phyloP scores from a whole-genome alignment of 2,888 invertebrate genomes.

The Ectemnius lituratus region DNA sequence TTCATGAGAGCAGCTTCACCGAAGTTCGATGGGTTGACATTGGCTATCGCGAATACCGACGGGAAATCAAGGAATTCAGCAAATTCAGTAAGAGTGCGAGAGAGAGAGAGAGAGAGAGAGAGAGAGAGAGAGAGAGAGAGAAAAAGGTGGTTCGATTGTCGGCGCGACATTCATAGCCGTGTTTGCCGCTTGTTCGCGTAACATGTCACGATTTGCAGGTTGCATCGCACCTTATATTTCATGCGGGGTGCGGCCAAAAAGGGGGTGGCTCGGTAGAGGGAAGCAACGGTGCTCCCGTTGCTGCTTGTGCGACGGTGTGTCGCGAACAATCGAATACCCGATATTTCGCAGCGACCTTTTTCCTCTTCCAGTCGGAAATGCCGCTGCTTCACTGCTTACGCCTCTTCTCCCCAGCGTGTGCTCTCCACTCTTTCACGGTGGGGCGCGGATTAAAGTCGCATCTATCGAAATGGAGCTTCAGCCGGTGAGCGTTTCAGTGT shows the following conservation, averaged over 20 bases:
- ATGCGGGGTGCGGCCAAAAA: background rate
- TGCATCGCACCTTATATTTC: background rate
- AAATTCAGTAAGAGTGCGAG: background rate
- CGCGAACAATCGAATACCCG: slow-evolving; percentile 10
- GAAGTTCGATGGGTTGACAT: too few relatives aligned
- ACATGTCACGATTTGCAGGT: background rate
- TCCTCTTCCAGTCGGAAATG: background rate
- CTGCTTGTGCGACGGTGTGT: background rate
- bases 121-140: too few relatives aligned
- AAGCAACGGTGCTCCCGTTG: background rate
- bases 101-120: background rate
- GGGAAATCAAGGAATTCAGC: background rate
- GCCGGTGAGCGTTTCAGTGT: too few relatives aligned
- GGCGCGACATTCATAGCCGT: too few relatives aligned
- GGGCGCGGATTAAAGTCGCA: too few relatives aligned
- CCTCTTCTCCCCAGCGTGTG: slow-evolving; percentile 6
- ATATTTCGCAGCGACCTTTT: slow-evolving; percentile 14
- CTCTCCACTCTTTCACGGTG: background rate
- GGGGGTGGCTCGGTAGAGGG: background rate
- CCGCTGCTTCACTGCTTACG: slow-evolving; percentile 10
- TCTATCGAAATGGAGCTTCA: too few relatives aligned
- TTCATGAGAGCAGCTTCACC: too few relatives aligned
- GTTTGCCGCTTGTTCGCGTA: background rate
- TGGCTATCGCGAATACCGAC: background rate
- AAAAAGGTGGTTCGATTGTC: background rate